These are phyloP conservation scores for Automeris io DNA, from an alignment of 2,888 invertebrate species.

Conservation along the genomic window DNA sequence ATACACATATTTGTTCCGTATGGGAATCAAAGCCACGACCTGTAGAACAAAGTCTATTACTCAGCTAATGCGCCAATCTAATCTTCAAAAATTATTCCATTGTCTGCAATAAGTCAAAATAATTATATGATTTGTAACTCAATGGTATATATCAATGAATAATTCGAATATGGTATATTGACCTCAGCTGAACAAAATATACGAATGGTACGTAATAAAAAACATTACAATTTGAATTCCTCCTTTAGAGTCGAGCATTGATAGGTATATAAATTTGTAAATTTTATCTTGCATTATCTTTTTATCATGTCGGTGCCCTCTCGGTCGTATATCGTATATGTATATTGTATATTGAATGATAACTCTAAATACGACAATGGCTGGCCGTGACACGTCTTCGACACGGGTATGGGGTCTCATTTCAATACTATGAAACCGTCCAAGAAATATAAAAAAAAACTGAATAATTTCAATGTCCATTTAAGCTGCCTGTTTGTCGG, in stretches of 20 bases:
- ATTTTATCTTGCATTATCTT: not conserved
- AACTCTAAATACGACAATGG: conserved; percentile 2
- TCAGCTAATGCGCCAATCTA: no score
- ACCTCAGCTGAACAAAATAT: not conserved
- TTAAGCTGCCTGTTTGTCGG: not conserved
- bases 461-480: not conserved
- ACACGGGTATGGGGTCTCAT: not conserved
- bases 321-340: not conserved
- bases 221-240: conserved; percentile 1
- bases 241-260: not conserved
- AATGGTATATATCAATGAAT: not conserved
- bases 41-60: no score
- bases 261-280: not conserved
- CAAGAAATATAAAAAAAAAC: no score
- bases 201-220: not conserved
- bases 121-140: not conserved
- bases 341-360: not conserved
- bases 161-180: not conserved
- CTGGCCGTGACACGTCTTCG: conserved; percentile 2
- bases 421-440: not conserved
- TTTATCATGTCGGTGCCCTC: not conserved
- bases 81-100: no score
- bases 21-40: no score
- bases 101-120: no score
- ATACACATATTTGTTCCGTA: no score